These are phyloP conservation scores for Cryptoprocta ferox DNA, from an alignment of 2,797 vertebrate species.

Conservation along the genomic window DNA sequence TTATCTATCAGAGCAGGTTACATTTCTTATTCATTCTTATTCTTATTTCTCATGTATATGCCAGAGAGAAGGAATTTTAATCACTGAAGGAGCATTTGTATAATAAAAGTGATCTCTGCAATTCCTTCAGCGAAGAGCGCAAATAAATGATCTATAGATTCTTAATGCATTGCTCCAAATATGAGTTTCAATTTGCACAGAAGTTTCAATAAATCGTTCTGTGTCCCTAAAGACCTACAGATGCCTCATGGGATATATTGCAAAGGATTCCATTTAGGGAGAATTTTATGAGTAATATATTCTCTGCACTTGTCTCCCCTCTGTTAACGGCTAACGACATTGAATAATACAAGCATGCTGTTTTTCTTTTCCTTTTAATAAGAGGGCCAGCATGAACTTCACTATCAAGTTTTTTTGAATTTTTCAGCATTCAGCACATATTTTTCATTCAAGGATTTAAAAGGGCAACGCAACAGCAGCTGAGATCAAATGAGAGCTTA, in stretches of 20 bases:
- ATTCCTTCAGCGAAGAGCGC: constrained; percentile 25
- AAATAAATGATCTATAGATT: constrained; percentile 68
- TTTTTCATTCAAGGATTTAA: constrained; percentile 8
- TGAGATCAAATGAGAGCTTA: background rate
- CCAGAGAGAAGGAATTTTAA: constrained; percentile 72
- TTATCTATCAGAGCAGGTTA: constrained; percentile 62
- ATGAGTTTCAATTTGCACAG: constrained; percentile 61
- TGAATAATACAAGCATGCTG: constrained; percentile 8
- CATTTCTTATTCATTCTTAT: constrained; percentile 65
- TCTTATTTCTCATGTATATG: constrained; percentile 57
- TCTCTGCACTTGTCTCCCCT: constrained; percentile 31
- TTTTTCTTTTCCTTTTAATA: constrained; percentile 10
- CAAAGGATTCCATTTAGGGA: constrained; percentile 54
- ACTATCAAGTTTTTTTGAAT: constrained; percentile 24
- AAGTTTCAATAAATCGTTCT: constrained; percentile 77
- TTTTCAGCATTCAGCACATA: constrained; percentile 26
- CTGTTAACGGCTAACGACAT: constrained; percentile 40
- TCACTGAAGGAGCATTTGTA: constrained; percentile 66
- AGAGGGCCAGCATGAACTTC: background rate
- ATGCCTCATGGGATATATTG: constrained; percentile 39
- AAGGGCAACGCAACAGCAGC: background rate
- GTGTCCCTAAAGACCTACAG: constrained; percentile 61
- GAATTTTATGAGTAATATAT: constrained; percentile 57
- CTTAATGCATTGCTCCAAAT: constrained; percentile 66
- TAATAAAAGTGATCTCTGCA: constrained; percentile 67